A percentile compares a stretch with the other conserved stretches of the same genome.
These are phyloP conservation scores for Cyanoramphus novaezelandiae DNA, from an alignment of 2,113 vertebrate species.

Conservation along the genomic window DNA sequence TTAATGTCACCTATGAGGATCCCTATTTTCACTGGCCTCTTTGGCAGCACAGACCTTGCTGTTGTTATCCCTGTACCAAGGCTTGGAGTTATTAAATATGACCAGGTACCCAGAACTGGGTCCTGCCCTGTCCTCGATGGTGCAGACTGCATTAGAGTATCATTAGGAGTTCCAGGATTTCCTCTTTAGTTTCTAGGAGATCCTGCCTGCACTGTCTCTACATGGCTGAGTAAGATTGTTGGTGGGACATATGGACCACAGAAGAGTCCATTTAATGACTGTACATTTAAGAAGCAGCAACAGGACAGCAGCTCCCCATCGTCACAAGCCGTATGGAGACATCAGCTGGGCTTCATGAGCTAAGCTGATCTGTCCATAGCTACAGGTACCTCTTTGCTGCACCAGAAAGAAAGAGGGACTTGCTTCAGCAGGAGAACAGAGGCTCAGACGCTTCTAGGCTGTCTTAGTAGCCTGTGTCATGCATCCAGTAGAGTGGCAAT, in stretches of 20 bases:
- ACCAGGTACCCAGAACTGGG: fast-evolving
- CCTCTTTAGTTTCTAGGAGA: not conserved
- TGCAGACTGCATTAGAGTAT: not conserved
- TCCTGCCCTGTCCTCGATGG: not conserved
- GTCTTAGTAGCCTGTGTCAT: not conserved
- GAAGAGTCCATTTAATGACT: not conserved
- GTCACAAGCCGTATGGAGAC: not conserved
- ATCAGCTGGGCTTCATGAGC: not conserved
- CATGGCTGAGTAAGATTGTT: not conserved
- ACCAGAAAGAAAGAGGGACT: not conserved
- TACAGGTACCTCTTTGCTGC: not conserved
- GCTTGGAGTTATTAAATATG: not conserved
- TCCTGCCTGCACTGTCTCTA: not conserved
- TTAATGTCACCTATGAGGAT: not conserved
- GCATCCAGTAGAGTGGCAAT: not conserved
- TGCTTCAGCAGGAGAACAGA: fast-evolving
- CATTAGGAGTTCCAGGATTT: not conserved
- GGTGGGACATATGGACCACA: not conserved
- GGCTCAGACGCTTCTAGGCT: not conserved
- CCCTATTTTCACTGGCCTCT: not conserved
- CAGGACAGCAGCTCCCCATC: not conserved
- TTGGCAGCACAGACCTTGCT: not conserved
- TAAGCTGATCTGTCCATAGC: fast-evolving
- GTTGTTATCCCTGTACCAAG: not conserved
- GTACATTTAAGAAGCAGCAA: not conserved